Conservation (phyloP, 2,888 invertebrate species). For the Cacoxenus indagator region DNA sequence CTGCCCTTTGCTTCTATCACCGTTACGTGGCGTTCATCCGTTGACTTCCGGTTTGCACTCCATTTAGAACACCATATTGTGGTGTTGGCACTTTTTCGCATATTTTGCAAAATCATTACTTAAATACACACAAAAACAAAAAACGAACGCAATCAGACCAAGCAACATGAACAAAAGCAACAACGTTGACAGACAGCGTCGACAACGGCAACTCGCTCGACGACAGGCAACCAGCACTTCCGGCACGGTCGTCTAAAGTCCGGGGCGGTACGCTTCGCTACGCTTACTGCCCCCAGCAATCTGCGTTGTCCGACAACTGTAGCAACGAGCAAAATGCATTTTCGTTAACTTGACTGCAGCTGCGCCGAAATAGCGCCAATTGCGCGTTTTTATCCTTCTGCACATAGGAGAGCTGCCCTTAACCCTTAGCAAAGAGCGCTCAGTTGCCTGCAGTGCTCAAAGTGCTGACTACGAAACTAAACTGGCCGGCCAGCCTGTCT, state of each 20-base stretch:
- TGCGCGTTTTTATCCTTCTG: conserved; percentile 15
- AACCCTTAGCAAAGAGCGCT: background rate
- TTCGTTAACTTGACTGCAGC: conserved; percentile 68
- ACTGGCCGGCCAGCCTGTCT: conserved; percentile 9
- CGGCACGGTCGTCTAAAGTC: conserved; percentile 3
- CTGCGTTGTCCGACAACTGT: conserved; percentile 37
- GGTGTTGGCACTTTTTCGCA: conserved; percentile 65
- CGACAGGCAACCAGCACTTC: conserved; percentile 24
- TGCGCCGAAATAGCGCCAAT: conserved; percentile 47
- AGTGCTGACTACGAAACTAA: conserved; percentile 4
- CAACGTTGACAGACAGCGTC: background rate
- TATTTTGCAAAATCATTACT: conserved; percentile 65
- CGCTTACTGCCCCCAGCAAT: too few species aligned
- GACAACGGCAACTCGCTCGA: background rate
- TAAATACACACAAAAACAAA: conserved; percentile 44
- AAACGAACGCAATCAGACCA: conserved; percentile 13
- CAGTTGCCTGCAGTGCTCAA: background rate
- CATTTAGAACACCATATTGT: conserved; percentile 65
- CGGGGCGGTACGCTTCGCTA: background rate
- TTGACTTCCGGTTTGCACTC: conserved; percentile 61
- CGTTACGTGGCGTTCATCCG: conserved; percentile 57
- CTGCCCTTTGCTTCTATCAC: conserved; percentile 29
- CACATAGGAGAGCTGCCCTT: conserved; percentile 8
- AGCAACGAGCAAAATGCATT: conserved; percentile 62
- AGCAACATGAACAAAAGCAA: background rate